Conservation (phyloP, 2,888 invertebrate species). For the Andrena flavipes region DNA sequence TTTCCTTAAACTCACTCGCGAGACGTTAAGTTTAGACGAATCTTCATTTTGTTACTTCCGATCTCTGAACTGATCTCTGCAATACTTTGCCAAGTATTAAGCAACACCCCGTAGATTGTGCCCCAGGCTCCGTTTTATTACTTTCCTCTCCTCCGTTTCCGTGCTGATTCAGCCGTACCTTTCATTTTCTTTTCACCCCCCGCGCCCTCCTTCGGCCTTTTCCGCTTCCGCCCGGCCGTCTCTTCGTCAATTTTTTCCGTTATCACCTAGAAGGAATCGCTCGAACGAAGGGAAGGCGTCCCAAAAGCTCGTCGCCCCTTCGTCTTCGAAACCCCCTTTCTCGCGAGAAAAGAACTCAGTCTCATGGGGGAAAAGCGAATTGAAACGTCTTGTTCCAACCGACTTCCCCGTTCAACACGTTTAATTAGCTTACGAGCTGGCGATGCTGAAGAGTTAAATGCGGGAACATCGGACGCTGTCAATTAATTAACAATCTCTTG, state of each 20-base stretch:
- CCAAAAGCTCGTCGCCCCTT: background rate
- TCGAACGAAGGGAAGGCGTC: background rate
- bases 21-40: no score
- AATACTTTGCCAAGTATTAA: background rate
- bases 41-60: background rate
- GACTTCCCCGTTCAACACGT: no score
- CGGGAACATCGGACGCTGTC: no score
- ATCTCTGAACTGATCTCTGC: background rate
- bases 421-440: no score
- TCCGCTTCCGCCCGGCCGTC: conserved; percentile 7
- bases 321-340: background rate
- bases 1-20: no score
- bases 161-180: conserved; percentile 22
- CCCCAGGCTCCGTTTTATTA: background rate
- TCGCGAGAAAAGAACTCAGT: background rate
- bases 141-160: conserved; percentile 15
- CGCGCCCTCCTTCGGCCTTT: background rate
- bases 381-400: no score
- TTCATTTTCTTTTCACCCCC: background rate
- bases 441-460: no score
- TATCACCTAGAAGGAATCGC: background rate
- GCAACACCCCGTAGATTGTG: background rate
- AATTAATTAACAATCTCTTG: no score
- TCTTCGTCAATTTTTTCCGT: conserved; percentile 24
- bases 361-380: background rate